Conservation (phyloP, 2,888 invertebrate genomes). For the Lepidocyrtinus sp. region DNA sequence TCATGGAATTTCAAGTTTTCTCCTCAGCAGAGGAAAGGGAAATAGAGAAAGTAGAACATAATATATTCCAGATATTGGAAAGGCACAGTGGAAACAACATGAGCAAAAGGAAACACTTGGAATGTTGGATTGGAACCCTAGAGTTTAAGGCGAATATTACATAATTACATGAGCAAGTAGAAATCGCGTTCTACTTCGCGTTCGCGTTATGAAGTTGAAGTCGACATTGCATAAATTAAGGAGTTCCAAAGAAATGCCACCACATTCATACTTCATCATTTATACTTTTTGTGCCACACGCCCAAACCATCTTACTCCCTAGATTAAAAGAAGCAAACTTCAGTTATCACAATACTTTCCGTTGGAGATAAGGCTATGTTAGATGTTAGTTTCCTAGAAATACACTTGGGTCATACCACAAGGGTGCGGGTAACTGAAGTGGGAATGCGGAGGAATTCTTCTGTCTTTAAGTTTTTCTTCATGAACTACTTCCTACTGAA, state of each 20-base stretch:
- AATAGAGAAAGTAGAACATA: no score
- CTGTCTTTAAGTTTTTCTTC: not conserved
- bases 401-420: not conserved
- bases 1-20: no score
- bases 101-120: no score
- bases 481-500: not conserved
- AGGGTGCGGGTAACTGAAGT: not conserved
- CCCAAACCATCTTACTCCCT: not conserved
- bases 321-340: not conserved
- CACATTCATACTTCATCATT: no score
- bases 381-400: not conserved
- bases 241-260: conserved; percentile 31
- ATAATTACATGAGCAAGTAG: not conserved
- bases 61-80: not conserved
- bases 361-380: not conserved
- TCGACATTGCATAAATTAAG: conserved; percentile 55
- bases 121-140: no score
- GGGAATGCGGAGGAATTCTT: not conserved
- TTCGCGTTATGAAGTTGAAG: conserved; percentile 28
- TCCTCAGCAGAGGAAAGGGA: no score
- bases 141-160: conserved; percentile 40
- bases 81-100: not conserved
- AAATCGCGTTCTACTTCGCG: no score
- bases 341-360: not conserved
- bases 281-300: conserved; percentile 40